A percentile compares a stretch with the other conserved stretches of the same genome.
Conservation (phyloP, 2,113 vertebrate genomes). For the Dermatemys mawii region DNA sequence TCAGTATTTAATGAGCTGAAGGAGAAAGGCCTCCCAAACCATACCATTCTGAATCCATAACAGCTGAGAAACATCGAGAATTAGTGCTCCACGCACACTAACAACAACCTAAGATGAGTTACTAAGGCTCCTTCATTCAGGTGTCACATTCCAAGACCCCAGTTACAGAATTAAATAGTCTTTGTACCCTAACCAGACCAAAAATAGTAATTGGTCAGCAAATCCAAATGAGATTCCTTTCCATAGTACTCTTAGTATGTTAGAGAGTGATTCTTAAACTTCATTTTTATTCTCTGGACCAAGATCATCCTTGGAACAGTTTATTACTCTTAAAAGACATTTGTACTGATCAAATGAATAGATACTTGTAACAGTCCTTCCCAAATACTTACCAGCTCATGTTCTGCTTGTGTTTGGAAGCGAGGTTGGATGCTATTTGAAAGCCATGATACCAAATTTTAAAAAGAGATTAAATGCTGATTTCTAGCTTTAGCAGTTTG, state of each 20-base stretch:
- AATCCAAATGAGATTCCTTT: not conserved
- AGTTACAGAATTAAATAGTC: not conserved
- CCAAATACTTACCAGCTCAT: not conserved
- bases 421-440: not conserved
- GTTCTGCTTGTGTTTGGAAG: too few relatives aligned
- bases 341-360: not conserved
- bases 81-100: not conserved
- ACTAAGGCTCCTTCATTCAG: not conserved
- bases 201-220: not conserved
- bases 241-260: accelerated
- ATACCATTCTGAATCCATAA: not conserved
- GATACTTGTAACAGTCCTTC: not conserved
- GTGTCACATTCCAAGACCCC: not conserved
- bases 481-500: not conserved
- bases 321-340: not conserved
- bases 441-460: not conserved
- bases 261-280: not conserved
- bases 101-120: not conserved
- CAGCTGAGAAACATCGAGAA: not conserved
- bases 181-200: not conserved
- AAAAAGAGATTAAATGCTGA: not conserved
- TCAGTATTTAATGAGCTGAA: not conserved
- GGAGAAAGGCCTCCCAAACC: not conserved
- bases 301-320: not conserved
- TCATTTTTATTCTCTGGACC: not conserved